Conservation (phyloP, 1,140 invertebrate genomes). For the Conus ventricosus region DNA sequence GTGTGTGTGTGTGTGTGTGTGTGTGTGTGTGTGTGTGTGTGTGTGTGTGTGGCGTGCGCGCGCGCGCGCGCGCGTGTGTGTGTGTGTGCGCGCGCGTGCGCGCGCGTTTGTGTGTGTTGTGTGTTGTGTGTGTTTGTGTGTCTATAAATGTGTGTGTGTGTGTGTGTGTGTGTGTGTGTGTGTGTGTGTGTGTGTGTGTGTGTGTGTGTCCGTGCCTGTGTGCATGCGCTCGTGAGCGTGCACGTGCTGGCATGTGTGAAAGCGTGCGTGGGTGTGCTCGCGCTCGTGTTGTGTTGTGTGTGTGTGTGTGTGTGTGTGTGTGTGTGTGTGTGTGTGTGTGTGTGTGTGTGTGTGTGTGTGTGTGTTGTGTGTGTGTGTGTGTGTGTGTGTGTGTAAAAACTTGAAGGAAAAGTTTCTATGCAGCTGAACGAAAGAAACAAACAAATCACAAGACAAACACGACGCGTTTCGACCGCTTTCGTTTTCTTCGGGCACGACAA, state of each 20-base stretch:
- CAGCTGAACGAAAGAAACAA: too few relatives aligned
- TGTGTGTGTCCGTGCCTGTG: constrained; percentile 10
- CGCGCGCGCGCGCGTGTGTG: too few relatives aligned
- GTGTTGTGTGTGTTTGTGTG: not conserved
- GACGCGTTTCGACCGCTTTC: too few relatives aligned
- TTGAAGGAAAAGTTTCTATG: too few relatives aligned
- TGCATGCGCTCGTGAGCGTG: not conserved
- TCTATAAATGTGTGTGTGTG: not conserved
- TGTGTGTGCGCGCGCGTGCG: not conserved
- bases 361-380: too few relatives aligned
- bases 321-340: too few relatives aligned
- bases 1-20: not conserved
- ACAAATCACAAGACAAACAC: too few relatives aligned
- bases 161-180: too few relatives aligned
- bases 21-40: not conserved
- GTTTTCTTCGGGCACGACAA: too few relatives aligned
- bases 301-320: too few relatives aligned
- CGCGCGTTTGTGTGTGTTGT: not conserved
- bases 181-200: not conserved
- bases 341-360: too few relatives aligned
- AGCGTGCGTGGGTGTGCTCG: not conserved
- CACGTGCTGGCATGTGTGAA: not conserved
- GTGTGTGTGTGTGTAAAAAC: too few relatives aligned
- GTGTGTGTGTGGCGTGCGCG: not conserved
- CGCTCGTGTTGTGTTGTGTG: not conserved